Evolutionary conservation across 2,113 vertebrate genomes (phyloP), one percentile per base, ranked within the genome.

Genomic region (Periophthalmodon schlosseri): DNA sequence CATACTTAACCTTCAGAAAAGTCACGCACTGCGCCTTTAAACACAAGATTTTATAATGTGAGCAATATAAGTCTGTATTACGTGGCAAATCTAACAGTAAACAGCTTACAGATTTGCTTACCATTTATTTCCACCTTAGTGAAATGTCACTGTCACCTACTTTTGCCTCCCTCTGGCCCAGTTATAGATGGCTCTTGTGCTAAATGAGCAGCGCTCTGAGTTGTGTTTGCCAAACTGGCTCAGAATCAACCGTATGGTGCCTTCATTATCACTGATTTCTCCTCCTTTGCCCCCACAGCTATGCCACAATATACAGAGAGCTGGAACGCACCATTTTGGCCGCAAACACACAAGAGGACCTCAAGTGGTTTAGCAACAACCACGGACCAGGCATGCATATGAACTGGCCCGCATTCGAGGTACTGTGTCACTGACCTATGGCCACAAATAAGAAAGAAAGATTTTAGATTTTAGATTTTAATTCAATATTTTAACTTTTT

Each of bases 331-430:
- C 93, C 39, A 95, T 99, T 88, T 94, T 96, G 73, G 86, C 88
- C 8, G 94, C 95, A 0, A 98, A 97, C 0, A 95, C 96, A 0
- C 97, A 99, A 91, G 97, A 99, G n/a, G 97, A 99, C 73, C 95
- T 99, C 69, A 95, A 97, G 87, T 99, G 97, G 97, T 99, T 99
- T 94, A 97, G 96, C 87, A 96, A 95, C 92, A 96, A 94, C 91
- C 96, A 95, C 0, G 97, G 97, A 36, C 97, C 97, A 0, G 96
- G 91, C 44, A 99, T 99, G 97, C 95, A 95, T 87, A 99, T 99
- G 97, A 98, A 97, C 90, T 99, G 97, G 97, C 97, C 97, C 68
- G 95, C 94, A 72, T 97, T 99, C 18, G 97, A 99, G 97, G 97
- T 99, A 84, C 13, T 5, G n/a, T 4, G 15, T 52, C 14, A n/a